Evolutionary conservation across 2,888 invertebrate genomes (phyloP).

Genomic region (Dasypolia templi): DNA sequence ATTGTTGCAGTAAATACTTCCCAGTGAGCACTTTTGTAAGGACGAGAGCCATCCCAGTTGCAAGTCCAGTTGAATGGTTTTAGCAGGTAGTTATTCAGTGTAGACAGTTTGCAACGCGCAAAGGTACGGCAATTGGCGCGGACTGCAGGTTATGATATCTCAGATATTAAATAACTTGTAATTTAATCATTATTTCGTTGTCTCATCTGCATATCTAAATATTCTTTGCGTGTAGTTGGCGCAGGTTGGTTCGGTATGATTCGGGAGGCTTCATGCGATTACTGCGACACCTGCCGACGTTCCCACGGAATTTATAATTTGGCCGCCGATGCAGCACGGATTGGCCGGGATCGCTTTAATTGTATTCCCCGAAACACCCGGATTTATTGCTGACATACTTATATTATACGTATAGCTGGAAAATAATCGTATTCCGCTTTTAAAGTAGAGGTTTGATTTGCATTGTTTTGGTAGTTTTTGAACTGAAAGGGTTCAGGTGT

Average conservation of each 20-base stretch:
- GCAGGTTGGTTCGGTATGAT: constrained; percentile 79
- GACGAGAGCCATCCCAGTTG: background rate
- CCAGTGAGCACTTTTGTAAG: background rate
- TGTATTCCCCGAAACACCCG: constrained; percentile 85
- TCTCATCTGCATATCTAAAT: constrained; percentile 44
- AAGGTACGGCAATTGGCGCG: background rate
- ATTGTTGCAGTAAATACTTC: background rate
- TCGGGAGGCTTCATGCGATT: constrained; percentile 86
- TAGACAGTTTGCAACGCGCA: background rate
- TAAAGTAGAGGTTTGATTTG: constrained; percentile 65
- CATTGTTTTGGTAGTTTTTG: constrained; percentile 63
- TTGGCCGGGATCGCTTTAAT: constrained; percentile 85
- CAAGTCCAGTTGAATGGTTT: background rate
- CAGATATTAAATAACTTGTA: background rate
- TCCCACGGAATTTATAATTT: constrained; percentile 89
- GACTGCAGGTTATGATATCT: background rate
- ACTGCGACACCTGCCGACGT: constrained; percentile 87
- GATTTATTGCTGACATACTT: constrained; percentile 79
- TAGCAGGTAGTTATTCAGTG: background rate
- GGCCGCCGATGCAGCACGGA: constrained; percentile 76
- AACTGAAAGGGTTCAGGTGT: constrained; percentile 26
- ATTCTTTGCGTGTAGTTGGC: constrained; percentile 70
- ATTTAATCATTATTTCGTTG: background rate
- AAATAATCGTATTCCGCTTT: constrained; percentile 63
- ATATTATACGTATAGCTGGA: constrained; percentile 58